Percentiles rank a stretch among this genome's conserved stretches.
Conservation (phyloP, 2,113 vertebrate species). For the Falcunculus frontatus region DNA sequence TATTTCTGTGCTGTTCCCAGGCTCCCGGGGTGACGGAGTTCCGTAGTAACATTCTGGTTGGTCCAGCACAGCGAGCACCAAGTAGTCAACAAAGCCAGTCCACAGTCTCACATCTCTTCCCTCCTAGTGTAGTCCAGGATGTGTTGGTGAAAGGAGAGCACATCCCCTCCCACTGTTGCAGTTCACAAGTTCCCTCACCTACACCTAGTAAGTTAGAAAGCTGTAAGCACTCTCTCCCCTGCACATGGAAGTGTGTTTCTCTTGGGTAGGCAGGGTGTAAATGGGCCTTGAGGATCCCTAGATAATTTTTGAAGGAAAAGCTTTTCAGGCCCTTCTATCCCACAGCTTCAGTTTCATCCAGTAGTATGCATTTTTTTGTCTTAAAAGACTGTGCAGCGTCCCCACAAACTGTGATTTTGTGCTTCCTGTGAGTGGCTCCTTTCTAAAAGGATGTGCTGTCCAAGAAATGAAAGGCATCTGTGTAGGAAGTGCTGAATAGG, state of each 20-base stretch:
- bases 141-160: conserved; percentile 83
- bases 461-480: background rate
- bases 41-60: conserved; percentile 74
- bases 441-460: background rate
- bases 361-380: background rate
- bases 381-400: background rate
- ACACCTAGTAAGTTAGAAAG: conserved; percentile 76
- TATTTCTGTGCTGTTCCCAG: conserved; percentile 67
- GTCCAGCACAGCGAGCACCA: conserved; percentile 65
- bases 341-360: background rate
- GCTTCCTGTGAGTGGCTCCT: background rate
- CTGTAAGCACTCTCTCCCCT: background rate
- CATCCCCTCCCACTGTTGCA: conserved; percentile 60
- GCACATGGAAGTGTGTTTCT: background rate
- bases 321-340: background rate
- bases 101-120: conserved; percentile 70
- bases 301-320: background rate
- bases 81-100: conserved; percentile 63
- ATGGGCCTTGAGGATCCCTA: background rate
- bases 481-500: background rate
- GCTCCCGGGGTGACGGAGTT: conserved; percentile 77
- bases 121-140: conserved; percentile 64
- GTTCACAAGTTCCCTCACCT: conserved; percentile 72
- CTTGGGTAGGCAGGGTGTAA: background rate
- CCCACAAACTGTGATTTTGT: background rate